Conservation (phyloP, 2,113 vertebrate genomes). For the Takifugu bimaculatus region DNA sequence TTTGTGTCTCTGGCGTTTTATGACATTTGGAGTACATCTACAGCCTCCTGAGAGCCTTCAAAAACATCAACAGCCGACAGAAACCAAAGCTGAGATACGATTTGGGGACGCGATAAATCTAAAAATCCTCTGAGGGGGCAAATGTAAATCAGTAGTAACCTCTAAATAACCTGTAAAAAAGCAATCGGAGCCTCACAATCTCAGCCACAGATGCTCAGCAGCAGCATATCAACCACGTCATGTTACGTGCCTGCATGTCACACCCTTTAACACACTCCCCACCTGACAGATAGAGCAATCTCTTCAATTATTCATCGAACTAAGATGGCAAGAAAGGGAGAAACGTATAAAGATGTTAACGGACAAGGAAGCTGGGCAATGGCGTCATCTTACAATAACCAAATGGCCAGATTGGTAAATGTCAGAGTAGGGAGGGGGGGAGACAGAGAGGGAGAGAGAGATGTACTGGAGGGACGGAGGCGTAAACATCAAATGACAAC, state of each 20-base stretch:
- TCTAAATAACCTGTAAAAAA: constrained; percentile 35
- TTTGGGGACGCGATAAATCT: constrained; percentile 6
- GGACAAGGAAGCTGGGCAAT: constrained; percentile 3
- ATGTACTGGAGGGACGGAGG: too few relatives aligned
- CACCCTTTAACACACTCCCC: neutral
- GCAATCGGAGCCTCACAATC: constrained; percentile 7
- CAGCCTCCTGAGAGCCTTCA: constrained; percentile 33
- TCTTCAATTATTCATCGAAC: constrained; percentile 18
- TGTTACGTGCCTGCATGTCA: constrained; percentile 1
- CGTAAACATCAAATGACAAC: constrained; percentile 34
- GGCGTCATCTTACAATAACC: constrained; percentile 34
- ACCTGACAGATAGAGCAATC: constrained; percentile 2
- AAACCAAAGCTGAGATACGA: constrained; percentile 2
- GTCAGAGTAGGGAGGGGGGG: constrained; percentile 18
- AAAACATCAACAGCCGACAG: constrained; percentile 20
- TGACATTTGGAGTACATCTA: constrained; percentile 52
- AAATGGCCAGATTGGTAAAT: constrained; percentile 42
- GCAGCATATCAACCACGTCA: constrained; percentile 5
- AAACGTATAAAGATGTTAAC: constrained; percentile 20
- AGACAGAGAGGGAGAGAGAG: constrained; percentile 7
- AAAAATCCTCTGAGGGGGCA: constrained; percentile 12
- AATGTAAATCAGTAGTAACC: constrained; percentile 19
- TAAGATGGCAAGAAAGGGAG: neutral
- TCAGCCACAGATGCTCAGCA: constrained; percentile 14
- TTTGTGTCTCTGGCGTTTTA: constrained; percentile 25